Percentiles rank a stretch among this genome's conserved stretches.
Evolutionary conservation across 2,888 invertebrate species (phyloP).

Genomic region (Mamestra brassicae): DNA sequence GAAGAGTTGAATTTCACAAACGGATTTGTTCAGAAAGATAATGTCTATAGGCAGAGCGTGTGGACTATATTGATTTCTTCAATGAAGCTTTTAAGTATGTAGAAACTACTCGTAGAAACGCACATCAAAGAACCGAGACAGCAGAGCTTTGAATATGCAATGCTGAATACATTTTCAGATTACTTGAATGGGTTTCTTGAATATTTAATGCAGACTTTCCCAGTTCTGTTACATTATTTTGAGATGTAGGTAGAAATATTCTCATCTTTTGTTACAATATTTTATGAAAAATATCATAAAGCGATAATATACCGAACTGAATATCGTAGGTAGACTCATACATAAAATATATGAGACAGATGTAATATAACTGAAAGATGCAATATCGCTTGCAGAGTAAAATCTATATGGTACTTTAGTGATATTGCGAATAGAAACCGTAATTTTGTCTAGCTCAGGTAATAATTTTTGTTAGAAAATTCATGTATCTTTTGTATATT

Average conservation of each 20-base stretch:
- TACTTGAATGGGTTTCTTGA: conserved; percentile 29
- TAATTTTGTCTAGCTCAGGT: conserved; percentile 12
- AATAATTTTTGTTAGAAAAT: not conserved
- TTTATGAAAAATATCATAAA: conserved; percentile 7
- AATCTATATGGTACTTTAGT: conserved; percentile 7
- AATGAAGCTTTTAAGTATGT: conserved; percentile 12
- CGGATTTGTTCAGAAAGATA: not conserved
- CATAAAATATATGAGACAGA: not conserved
- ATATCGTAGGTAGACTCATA: not conserved
- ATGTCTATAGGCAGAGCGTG: not conserved
- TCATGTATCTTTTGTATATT: not conserved
- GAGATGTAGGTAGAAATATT: not conserved
- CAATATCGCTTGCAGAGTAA: conserved; percentile 7
- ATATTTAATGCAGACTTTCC: conserved; percentile 31
- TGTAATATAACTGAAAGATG: conserved; percentile 9
- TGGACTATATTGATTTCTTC: not conserved
- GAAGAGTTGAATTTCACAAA: not conserved
- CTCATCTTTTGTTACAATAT: not conserved
- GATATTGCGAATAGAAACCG: conserved; percentile 20
- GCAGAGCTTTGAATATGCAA: conserved; percentile 40
- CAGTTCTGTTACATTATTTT: conserved; percentile 6
- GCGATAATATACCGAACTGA: not conserved
- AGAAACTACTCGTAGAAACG: conserved; percentile 28
- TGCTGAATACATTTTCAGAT: conserved; percentile 41
- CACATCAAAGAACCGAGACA: conserved; percentile 19